These are phyloP conservation scores for Tetragonisca angustula DNA, from an alignment of 2,888 invertebrate species.

Conservation along the genomic window DNA sequence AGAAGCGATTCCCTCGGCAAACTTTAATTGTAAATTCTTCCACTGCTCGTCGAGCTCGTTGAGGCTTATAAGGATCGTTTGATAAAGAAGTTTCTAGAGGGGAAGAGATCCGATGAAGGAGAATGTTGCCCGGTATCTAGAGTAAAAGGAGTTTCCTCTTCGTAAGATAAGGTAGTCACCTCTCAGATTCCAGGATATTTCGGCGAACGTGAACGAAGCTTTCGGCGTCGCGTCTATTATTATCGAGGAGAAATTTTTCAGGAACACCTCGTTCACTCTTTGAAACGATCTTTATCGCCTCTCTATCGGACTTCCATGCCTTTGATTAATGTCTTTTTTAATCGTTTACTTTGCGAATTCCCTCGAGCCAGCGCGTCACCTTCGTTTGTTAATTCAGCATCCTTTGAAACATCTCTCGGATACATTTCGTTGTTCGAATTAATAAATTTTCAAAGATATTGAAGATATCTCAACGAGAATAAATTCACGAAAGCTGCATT, in stretches of 20 bases:
- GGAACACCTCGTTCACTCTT: background rate
- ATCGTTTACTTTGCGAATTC: background rate
- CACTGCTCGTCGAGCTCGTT: background rate
- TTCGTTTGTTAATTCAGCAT: background rate
- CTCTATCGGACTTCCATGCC: too few relatives aligned
- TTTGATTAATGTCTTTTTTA: background rate
- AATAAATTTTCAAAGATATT: background rate
- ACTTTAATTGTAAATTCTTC: conserved; percentile 25
- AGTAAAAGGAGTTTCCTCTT: background rate
- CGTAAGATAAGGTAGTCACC: background rate
- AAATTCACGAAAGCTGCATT: background rate
- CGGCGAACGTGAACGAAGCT: background rate
- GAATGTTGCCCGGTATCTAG: background rate
- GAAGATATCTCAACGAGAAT: background rate
- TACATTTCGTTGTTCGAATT: background rate
- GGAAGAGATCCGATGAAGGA: background rate
- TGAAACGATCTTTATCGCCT: background rate
- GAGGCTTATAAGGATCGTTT: background rate
- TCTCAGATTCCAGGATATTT: background rate
- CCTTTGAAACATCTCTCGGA: background rate
- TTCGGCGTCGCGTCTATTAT: background rate
- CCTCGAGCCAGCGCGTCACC: background rate
- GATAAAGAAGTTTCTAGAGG: background rate
- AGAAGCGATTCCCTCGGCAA: background rate
- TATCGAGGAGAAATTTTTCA: background rate